Base-by-base conservation (phyloP, 2,113 vertebrate species). In the Scalopus aquaticus region DNA sequence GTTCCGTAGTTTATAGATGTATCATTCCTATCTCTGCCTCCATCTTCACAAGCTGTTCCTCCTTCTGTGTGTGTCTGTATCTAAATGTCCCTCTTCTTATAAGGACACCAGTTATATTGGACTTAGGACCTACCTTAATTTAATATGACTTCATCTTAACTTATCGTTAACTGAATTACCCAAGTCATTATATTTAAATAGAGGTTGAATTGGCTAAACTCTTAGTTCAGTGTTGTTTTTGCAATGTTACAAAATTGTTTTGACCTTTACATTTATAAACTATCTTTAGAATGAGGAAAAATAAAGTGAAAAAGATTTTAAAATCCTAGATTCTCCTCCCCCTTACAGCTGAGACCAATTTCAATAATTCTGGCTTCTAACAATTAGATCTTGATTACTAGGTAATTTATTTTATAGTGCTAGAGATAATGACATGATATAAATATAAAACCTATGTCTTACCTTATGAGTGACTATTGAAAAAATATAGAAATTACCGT, bases 391-490 rank as follows among this genome's bases (percentile, higher is more conserved):
- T 54, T 91, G 60, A 74, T 32, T 93, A 81, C 65, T 92, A 97
- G 96, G 65, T 93, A 10, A 5, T n/a, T 78, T 64, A 15, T 79
- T 95, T 79, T 96, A 1, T 58, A 51, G 9, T 1, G 19, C 93
- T 82, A 78, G 24, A n/a, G 49, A 93, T 79, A 88, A 76, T 89
- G 10, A 95, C 81, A 67, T 87, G n/a, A 76, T 82, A 19, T 88
- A 80, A 80, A 37, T 86, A 49, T 54, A 32, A 90, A 97, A 91
- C 1, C 74, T 19, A 72, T 88, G 22, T 28, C 19, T 95, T 97
- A 3, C 96, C 96, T 76, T 96, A 42, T 74, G 17, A 32, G 9
- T 93, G 3, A 80, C 82, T 80, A 95, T 24, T 92, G 51, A 91
- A 84, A 90, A 60, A 88, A 39, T 83, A 46, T 39, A 76, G 49